Evolutionary conservation across 2,888 invertebrate genomes (phyloP).

Genomic region (Alloscopus bannaensis): DNA sequence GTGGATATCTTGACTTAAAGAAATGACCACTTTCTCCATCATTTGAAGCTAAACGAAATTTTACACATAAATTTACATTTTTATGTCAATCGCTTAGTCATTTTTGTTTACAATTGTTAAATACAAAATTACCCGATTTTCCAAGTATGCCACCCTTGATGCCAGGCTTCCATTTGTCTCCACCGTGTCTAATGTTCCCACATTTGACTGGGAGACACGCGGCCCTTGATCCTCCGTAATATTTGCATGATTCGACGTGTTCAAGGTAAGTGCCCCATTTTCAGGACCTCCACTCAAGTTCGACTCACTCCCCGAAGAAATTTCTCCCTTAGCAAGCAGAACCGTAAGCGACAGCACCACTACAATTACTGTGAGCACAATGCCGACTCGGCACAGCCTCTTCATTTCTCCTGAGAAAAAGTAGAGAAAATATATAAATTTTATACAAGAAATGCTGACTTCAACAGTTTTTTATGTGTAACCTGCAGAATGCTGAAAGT

Average conservation of each 20-base stretch:
- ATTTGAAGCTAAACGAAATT: slow-evolving; percentile 7
- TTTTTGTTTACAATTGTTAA: not conserved
- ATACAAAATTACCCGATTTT: slow-evolving; percentile 27
- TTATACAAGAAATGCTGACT: no score
- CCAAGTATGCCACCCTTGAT: slow-evolving; percentile 13
- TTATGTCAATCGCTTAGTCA: not conserved
- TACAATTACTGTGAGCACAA: slow-evolving; percentile 1
- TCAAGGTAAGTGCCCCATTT: not conserved
- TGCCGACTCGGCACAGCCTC: not conserved
- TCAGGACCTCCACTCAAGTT: no score
- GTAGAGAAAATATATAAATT: no score
- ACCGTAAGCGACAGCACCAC: not conserved
- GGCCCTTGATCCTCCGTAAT: not conserved
- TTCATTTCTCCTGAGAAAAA: slow-evolving; percentile 9
- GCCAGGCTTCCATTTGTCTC: slow-evolving; percentile 5
- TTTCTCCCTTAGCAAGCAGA: slow-evolving; percentile 6
- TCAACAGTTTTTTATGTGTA: no score
- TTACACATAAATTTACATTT: not conserved
- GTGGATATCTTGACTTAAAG: slow-evolving; percentile 27
- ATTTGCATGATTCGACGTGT: not conserved
- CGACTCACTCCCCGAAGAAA: no score
- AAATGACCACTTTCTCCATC: slow-evolving; percentile 25
- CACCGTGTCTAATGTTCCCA: not conserved
- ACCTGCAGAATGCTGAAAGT: no score
- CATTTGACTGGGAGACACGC: not conserved